Evolutionary conservation across 2,888 invertebrate species (phyloP), one percentile per base, ranked within the genome.

Genomic region (Eueremaeus valkanovi): DNA sequence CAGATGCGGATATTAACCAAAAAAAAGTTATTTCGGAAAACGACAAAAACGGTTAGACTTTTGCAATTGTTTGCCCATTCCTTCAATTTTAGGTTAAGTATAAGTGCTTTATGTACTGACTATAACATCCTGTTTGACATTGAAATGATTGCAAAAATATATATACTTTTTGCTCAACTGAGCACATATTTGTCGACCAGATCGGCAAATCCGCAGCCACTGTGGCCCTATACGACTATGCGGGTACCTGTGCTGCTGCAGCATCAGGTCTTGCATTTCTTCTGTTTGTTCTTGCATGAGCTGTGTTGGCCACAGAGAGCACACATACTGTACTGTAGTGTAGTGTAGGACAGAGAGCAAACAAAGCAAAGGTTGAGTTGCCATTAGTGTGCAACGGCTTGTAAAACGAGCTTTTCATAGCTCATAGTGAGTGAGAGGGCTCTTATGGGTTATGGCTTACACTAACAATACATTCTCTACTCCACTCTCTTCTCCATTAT

Each of bases 351-450:
- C n/a, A n/a, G n/a, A n/a, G n/a, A n/a, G 45, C 70, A 70, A 70
- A 70, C 70, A 70, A 70, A 27, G 70, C 18, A 16, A 42, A 18
- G 40, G 13, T 70, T 70, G 70, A 42, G 36, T 29, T 45, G 29
- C 70, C 70, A 70, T 70, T 70, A 70, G 70, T 70, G 70, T 24
- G 70, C 70, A 70, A 70, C 70, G 70, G 70, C 70, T 70, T 70
- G 70, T 70, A 70, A 70, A 70, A 70, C 70, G 70, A 70, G 70
- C 70, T 70, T 70, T 70, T 40, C 68, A 24, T 40, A 40, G n/a
- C 3, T 3, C 8, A 45, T 42, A 70, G 70, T 70, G 40, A 42
- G 45, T 42, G 70, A 24, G 70, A 70, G 27, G 70, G 70, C 40
- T 66, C 66, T 45, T 21, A 13, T n/a, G n/a, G n/a, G n/a, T n/a